Evolutionary conservation across 2,888 invertebrate genomes (phyloP).

Genomic region (Cheilosia vulpina): DNA sequence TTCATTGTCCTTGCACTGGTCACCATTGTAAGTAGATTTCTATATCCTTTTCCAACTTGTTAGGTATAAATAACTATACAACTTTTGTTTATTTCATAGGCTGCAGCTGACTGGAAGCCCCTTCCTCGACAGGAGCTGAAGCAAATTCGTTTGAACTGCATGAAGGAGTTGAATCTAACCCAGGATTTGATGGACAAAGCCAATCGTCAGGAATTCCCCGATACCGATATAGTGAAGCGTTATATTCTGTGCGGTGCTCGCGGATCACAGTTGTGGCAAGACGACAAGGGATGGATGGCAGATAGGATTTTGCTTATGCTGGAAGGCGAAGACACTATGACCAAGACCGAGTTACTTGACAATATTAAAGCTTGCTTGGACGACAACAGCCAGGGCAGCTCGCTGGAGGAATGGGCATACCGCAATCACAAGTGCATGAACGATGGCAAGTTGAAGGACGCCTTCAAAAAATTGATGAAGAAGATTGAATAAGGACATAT

Average conservation of each 20-base stretch:
- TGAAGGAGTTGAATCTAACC: conserved; percentile 19
- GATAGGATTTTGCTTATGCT: conserved; percentile 37
- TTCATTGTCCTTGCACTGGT: conserved; percentile 45
- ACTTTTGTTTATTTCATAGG: background rate
- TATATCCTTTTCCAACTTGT: too few species aligned
- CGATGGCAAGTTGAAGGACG: conserved; percentile 7
- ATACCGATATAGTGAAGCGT: conserved; percentile 23
- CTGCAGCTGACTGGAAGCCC: conserved; percentile 55
- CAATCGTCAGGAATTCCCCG: conserved; percentile 35
- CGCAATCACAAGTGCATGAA: conserved; percentile 39
- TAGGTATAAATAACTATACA: background rate
- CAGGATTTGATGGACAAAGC: conserved; percentile 32
- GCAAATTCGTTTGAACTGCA: conserved; percentile 33
- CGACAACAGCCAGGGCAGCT: conserved; percentile 42
- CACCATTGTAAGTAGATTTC: conserved; percentile 32
- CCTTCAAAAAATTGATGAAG: conserved; percentile 21
- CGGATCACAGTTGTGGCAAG: conserved; percentile 46
- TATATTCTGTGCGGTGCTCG: conserved; percentile 55
- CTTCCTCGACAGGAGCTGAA: conserved; percentile 34
- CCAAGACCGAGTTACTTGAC: conserved; percentile 14
- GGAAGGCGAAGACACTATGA: conserved; percentile 1
- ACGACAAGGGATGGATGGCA: conserved; percentile 30
- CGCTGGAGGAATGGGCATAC: conserved; percentile 44
- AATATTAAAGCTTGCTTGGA: conserved; percentile 44
- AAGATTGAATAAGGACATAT: conserved; percentile 27